phyloP scores from a whole-genome alignment of 2,888 invertebrate species.

The Chrysolina haemoptera region DNA sequence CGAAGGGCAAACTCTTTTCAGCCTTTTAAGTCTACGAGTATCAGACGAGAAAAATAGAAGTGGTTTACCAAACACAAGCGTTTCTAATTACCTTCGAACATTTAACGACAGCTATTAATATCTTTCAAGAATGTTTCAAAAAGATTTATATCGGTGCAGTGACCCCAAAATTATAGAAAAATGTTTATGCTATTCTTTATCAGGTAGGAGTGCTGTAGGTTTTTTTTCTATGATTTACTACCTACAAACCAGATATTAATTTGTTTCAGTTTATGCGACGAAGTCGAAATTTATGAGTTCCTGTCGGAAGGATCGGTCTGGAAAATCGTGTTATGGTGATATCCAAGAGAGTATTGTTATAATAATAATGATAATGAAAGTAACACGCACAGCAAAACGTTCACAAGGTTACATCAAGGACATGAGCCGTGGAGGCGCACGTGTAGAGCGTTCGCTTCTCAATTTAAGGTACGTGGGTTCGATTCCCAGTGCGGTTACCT shows the following conservation, averaged over 20 bases:
- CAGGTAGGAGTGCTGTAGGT: not conserved
- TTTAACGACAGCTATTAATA: conserved; percentile 41
- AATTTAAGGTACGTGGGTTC: too few species aligned
- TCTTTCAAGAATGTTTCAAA: conserved; percentile 32
- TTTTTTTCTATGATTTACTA: conserved; percentile 9
- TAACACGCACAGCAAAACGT: too few species aligned
- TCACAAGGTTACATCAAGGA: too few species aligned
- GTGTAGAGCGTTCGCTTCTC: too few species aligned
- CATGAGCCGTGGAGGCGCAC: too few species aligned
- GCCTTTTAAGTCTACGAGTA: conserved; percentile 5
- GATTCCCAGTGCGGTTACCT: too few species aligned
- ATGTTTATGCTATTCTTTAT: conserved; percentile 14
- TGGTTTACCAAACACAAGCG: conserved; percentile 34
- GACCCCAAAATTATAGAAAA: conserved; percentile 30
- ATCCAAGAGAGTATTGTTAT: too few species aligned
- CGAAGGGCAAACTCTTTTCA: conserved; percentile 14
- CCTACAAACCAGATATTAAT: not conserved
- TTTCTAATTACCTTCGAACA: conserved; percentile 42
- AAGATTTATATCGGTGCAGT: conserved; percentile 35
- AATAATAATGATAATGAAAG: too few species aligned
- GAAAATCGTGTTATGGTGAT: not conserved
- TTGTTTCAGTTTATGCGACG: not conserved
- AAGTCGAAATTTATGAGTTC: not conserved
- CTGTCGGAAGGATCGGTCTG: not conserved
- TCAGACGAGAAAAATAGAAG: conserved; percentile 36